Percentiles rank a stretch among this genome's conserved stretches.
Conservation (phyloP, 1,140 invertebrate species). For the Sinella curviseta region DNA sequence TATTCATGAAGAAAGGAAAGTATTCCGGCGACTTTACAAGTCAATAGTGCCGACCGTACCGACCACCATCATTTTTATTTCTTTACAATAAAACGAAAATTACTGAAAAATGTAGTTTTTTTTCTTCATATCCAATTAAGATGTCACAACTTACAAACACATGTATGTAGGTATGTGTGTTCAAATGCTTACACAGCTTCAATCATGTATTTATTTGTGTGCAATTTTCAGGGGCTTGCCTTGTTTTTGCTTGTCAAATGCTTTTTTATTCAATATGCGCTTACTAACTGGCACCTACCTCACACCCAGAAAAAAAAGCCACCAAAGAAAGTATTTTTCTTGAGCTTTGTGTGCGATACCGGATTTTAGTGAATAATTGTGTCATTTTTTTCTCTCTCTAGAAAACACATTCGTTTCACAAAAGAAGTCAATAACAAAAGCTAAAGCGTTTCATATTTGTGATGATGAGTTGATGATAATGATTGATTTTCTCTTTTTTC, state of each 20-base stretch:
- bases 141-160: background rate
- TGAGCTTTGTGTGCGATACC: background rate
- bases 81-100: background rate
- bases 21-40: background rate
- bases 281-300: background rate
- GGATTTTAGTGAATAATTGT: constrained; percentile 1
- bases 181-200: no score
- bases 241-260: background rate
- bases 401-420: no score
- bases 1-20: background rate
- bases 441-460: no score
- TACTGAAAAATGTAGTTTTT: background rate
- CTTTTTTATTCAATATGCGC: background rate
- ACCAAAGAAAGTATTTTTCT: background rate
- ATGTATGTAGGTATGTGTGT: no score
- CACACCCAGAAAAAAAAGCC: background rate
- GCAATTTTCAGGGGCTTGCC: background rate
- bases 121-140: background rate
- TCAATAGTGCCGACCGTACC: background rate
- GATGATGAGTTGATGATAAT: no score
- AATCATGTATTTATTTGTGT: background rate
- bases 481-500: background rate
- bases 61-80: background rate
- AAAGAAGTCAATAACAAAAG: no score
- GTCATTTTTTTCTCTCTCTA: background rate